Base-by-base conservation (phyloP, 1,140 invertebrate species). In the Calliphora vicina region DNA sequence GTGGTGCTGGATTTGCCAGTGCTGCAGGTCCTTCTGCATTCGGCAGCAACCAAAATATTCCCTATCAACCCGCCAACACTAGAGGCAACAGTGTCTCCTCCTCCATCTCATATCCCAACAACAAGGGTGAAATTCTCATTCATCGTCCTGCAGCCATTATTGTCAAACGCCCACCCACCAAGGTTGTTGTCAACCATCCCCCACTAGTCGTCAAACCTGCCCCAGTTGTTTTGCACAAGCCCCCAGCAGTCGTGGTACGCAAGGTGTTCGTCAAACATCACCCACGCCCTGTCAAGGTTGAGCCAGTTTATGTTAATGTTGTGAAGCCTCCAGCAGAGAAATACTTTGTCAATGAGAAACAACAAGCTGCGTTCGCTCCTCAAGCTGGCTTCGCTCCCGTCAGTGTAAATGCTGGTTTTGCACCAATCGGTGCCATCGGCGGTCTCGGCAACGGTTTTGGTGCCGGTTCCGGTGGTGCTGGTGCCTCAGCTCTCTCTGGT, bases 251-350 rank as follows among this genome's bases (percentile, higher is more conserved):
- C 23, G 88, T 90, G 9, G 85, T 90, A 23, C 88, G 88, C 85
- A 90, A 89, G 85, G 88, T 90, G 74, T 87, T 88, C 83, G 86
- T 90, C 42, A 90, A 89, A 84, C 88, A 89, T 85, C 87, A 90
- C 67, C 88, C 88, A 84, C 88, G 88, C 82, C 88, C 88, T 86
- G 88, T 90, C 20, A 90, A 89, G 86, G 88, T 90, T 17, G 88
- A 90, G 84, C 88, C 88, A 27, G 88, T 90, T n/a, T 90, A 90
- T 83, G 88, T 90, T 42, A 90, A 90, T 13, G 88, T 90, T 86
- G 88, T 90, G 23, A 90, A 90, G 84, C 88, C 88, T 20, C 88
- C 88, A 88, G 88, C 88, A 89, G 88, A 89, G 85, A 89, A 89
- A 81, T 89, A 89, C 76, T 89, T 89, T 43, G 88, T 89, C 50